Conservation (phyloP, 2,888 invertebrate species). For the Drosophila fulvimacula region DNA sequence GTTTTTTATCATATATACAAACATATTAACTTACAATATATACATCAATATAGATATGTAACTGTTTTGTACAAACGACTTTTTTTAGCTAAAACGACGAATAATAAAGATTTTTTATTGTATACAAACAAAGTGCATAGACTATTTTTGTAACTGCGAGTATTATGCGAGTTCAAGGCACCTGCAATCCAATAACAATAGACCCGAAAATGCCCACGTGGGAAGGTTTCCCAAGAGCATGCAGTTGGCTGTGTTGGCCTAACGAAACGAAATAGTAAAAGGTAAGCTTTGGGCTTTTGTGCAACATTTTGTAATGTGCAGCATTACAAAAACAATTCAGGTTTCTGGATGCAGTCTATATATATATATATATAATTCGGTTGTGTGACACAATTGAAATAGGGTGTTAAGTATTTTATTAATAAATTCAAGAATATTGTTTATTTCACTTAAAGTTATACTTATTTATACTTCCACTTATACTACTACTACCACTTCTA, state of each 20-base stretch:
- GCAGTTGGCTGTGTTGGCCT: constrained; percentile 10
- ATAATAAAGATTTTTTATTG: constrained; percentile 73
- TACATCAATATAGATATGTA: constrained; percentile 44
- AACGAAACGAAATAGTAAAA: constrained; percentile 8
- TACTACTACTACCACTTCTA: too few species aligned
- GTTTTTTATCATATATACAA: constrained; percentile 37
- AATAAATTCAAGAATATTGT: too few species aligned
- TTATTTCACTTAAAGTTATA: too few species aligned
- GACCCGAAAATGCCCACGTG: constrained; percentile 26
- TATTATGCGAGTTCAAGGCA: constrained; percentile 60
- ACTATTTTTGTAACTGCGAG: constrained; percentile 12
- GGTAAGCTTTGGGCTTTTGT: constrained; percentile 12
- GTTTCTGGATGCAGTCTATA: not conserved
- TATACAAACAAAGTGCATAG: constrained; percentile 53
- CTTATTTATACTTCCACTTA: too few species aligned
- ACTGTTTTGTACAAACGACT: constrained; percentile 71
- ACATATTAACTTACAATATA: constrained; percentile 29
- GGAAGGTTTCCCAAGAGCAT: constrained; percentile 53
- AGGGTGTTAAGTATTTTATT: too few species aligned
- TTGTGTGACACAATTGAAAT: constrained; percentile 1
- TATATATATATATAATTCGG: not conserved
- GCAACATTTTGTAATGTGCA: constrained; percentile 36
- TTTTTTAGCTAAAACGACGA: constrained; percentile 67
- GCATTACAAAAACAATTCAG: constrained; percentile 5
- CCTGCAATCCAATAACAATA: constrained; percentile 34